A percentile compares a stretch with the other conserved stretches of the same genome.
phyloP scores from a whole-genome alignment of 2,888 invertebrate genomes.

The Cheilosia scutellata region DNA sequence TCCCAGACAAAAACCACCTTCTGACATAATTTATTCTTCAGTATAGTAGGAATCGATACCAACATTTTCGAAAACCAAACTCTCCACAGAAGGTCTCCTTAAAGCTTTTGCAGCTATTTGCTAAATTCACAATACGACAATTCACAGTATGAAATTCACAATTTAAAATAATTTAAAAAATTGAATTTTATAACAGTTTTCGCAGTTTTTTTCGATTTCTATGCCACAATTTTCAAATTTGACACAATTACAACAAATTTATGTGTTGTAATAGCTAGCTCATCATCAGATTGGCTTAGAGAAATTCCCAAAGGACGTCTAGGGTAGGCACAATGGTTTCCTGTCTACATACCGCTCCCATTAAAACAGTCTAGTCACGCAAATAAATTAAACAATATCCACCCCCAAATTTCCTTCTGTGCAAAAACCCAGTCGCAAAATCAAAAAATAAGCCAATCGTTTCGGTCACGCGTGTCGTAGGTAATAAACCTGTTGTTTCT shows the following conservation, averaged over 20 bases:
- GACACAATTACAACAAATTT: too few species aligned
- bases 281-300: too few species aligned
- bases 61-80: conserved; percentile 9
- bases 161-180: too few species aligned
- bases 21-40: neutral
- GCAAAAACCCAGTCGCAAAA: neutral
- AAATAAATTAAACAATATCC: conserved; percentile 10
- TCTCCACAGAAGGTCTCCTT: neutral
- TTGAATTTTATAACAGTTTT: too few species aligned
- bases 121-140: conserved; percentile 1
- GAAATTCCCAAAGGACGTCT: too few species aligned
- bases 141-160: too few species aligned
- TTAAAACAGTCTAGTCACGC: conserved; percentile 23
- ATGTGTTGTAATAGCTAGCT: too few species aligned
- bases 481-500: conserved; percentile 11
- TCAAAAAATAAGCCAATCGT: neutral
- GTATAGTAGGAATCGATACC: too few species aligned
- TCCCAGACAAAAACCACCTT: neutral
- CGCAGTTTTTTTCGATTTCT: too few species aligned
- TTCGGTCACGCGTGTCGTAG: neutral
- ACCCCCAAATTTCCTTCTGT: neutral
- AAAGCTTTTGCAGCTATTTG: conserved; percentile 3
- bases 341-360: neutral
- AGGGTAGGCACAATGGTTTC: neutral
- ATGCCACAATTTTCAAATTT: too few species aligned